phyloP scores from a whole-genome alignment of 2,888 invertebrate genomes.

The Aelia acuminata region DNA sequence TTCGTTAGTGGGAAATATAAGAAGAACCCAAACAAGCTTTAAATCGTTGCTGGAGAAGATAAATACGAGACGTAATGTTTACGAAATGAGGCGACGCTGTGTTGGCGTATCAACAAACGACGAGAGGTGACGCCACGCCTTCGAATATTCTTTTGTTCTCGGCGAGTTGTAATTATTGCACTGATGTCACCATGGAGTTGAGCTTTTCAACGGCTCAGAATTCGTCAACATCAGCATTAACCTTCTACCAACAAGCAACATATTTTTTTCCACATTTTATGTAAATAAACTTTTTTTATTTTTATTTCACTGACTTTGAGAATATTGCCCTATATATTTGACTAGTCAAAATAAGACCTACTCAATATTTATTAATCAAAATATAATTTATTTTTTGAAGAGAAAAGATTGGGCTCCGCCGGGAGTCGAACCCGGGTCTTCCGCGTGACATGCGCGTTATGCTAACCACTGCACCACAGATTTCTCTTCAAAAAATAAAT shows the following conservation, averaged over 20 bases:
- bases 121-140: slow-evolving; percentile 36
- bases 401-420: too few relatives aligned
- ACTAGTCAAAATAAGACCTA: too few relatives aligned
- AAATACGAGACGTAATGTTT: neutral
- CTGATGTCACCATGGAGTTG: neutral
- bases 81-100: neutral
- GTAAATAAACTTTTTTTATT: neutral
- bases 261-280: neutral
- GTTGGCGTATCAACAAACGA: slow-evolving; percentile 43
- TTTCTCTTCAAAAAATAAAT: too few relatives aligned
- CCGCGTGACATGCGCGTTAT: too few relatives aligned
- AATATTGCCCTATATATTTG: too few relatives aligned
- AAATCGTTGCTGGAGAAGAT: neutral
- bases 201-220: neutral
- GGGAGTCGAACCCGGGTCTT: too few relatives aligned
- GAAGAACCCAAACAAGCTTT: neutral
- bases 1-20: too few relatives aligned
- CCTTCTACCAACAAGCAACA: neutral
- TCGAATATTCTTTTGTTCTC: slow-evolving; percentile 28
- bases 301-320: too few relatives aligned
- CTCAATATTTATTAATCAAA: too few relatives aligned
- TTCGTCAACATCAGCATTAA: neutral
- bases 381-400: too few relatives aligned
- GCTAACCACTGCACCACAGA: too few relatives aligned
- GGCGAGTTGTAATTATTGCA: neutral